A percentile compares a stretch with the other conserved stretches of the same genome.
phyloP scores from a whole-genome alignment of 2,888 invertebrate species.

The Autographa gamma region DNA sequence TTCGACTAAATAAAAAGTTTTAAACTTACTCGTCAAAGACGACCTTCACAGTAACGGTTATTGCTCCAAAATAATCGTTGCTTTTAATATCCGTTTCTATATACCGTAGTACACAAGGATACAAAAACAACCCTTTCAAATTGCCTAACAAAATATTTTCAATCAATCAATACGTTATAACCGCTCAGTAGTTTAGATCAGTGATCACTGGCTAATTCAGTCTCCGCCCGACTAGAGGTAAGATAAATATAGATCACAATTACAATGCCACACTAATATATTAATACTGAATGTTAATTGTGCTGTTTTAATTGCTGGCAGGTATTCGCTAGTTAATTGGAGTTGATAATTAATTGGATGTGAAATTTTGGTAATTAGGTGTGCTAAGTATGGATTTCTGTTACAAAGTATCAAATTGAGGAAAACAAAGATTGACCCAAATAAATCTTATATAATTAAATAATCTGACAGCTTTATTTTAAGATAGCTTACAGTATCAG shows the following conservation, averaged over 20 bases:
- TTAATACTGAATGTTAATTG: slow-evolving; percentile 14
- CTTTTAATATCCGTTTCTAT: too few species aligned
- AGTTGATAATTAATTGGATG: not conserved
- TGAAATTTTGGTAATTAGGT: not conserved
- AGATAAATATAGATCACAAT: slow-evolving; percentile 34
- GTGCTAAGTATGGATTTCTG: not conserved
- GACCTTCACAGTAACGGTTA: too few species aligned
- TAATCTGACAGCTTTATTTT: too few species aligned
- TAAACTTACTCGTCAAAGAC: too few species aligned
- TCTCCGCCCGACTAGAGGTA: slow-evolving; percentile 29
- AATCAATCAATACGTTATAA: not conserved
- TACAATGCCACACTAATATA: slow-evolving; percentile 27
- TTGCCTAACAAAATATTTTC: not conserved
- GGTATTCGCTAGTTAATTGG: slow-evolving; percentile 10
- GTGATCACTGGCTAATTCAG: slow-evolving; percentile 29
- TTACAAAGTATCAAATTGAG: not conserved
- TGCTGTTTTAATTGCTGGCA: slow-evolving; percentile 32
- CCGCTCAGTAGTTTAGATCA: slow-evolving; percentile 6
- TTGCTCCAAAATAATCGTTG: too few species aligned
- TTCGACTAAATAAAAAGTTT: too few species aligned
- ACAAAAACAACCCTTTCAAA: not conserved
- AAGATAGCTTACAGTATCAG: too few species aligned
- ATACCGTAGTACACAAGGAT: not conserved
- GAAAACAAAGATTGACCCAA: too few species aligned
- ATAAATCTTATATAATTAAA: too few species aligned